Percentiles rank a stretch among this genome's conserved stretches.
phyloP scores from a whole-genome alignment of 2,113 vertebrate species.

The Ondatra zibethicus region DNA sequence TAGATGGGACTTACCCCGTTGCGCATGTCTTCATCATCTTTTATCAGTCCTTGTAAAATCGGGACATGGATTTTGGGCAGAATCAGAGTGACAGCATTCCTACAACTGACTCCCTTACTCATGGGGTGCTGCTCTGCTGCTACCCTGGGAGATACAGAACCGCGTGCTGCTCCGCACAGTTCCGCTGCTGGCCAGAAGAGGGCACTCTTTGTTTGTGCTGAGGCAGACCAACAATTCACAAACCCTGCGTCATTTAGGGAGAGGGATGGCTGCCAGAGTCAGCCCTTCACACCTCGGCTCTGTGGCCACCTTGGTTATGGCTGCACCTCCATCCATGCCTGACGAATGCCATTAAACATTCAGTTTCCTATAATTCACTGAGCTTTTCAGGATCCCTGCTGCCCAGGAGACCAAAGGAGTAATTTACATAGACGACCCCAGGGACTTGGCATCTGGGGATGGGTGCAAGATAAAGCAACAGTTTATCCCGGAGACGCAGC shows the following conservation, averaged over 20 bases:
- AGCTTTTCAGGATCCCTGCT: background rate
- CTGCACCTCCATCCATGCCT: background rate
- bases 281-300: background rate
- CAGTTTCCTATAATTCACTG: background rate
- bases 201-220: constrained; percentile 61
- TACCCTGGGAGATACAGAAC: background rate
- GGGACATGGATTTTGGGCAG: constrained; percentile 37
- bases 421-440: background rate
- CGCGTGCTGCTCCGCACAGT: background rate
- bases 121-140: background rate
- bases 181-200: constrained; percentile 63
- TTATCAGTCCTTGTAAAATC: constrained; percentile 35
- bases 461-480: background rate
- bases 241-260: background rate
- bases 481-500: background rate
- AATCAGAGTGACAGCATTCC: constrained; percentile 14
- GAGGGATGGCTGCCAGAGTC: rapidly evolving
- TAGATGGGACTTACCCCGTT: constrained; percentile 42
- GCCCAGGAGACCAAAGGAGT: background rate
- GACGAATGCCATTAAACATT: background rate
- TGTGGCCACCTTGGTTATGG: background rate
- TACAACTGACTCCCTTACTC: background rate
- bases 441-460: background rate
- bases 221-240: background rate
- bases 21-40: constrained; percentile 46